A percentile compares a stretch with the other conserved stretches of the same genome.
These are phyloP conservation scores for Taeniopygia guttata DNA, from an alignment of 2,797 vertebrate genomes.

Conservation along the genomic window DNA sequence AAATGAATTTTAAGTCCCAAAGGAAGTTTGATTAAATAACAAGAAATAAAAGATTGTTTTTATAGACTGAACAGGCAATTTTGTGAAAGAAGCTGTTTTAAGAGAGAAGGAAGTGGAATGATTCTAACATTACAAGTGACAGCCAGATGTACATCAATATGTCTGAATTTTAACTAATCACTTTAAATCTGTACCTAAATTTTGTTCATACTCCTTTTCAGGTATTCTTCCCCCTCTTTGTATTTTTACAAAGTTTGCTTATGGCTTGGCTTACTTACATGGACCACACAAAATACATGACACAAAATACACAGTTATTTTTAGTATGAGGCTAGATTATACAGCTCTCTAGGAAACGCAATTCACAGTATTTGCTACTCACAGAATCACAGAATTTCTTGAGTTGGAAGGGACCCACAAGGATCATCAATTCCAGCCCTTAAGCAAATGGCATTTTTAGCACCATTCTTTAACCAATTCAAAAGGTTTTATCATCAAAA, in stretches of 20 bases:
- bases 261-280: neutral
- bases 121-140: neutral
- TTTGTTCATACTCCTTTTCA: neutral
- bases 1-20: neutral
- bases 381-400: neutral
- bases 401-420: neutral
- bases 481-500: neutral
- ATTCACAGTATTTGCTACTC: neutral
- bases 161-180: neutral
- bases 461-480: neutral
- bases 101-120: neutral
- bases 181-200: neutral
- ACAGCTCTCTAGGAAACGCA: neutral
- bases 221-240: neutral
- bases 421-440: neutral
- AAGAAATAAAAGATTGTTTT: neutral
- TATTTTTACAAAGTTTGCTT: neutral
- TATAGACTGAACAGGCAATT: constrained; percentile 4
- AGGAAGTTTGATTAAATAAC: neutral
- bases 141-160: neutral
- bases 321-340: neutral
- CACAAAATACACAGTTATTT: neutral
- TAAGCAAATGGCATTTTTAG: neutral
- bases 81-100: neutral
- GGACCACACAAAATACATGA: neutral